Conservation (phyloP, 2,888 invertebrate species). For the Phyllotreta striolata region DNA sequence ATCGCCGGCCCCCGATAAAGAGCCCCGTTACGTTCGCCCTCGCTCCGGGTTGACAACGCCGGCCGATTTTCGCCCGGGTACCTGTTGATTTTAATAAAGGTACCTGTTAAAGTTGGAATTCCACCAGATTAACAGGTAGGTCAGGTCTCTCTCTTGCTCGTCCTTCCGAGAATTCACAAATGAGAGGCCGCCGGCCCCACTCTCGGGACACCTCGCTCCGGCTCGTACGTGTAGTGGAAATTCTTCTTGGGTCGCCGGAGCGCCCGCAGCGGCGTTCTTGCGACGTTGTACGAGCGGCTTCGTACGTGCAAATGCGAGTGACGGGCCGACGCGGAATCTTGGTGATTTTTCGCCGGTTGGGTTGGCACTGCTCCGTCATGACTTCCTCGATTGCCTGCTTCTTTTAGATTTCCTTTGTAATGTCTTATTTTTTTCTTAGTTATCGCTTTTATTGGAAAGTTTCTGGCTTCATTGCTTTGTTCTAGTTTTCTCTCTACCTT, state of each 20-base stretch:
- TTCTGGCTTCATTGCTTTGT: too few relatives aligned
- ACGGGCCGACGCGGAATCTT: too few relatives aligned
- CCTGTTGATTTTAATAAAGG: conserved; percentile 40
- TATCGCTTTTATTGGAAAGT: too few relatives aligned
- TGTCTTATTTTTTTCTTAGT: too few relatives aligned
- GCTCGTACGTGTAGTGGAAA: conserved; percentile 44
- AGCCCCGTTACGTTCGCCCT: conserved; percentile 24
- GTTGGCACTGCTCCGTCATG: too few relatives aligned
- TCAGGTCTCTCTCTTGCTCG: conserved; percentile 40
- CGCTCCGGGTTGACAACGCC: conserved; percentile 23
- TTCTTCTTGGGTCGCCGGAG: conserved; percentile 26
- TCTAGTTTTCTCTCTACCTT: too few relatives aligned
- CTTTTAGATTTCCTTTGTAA: too few relatives aligned
- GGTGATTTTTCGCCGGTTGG: too few relatives aligned
- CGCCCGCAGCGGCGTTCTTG: neutral
- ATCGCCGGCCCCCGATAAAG: conserved; percentile 16
- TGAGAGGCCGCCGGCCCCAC: conserved; percentile 44
- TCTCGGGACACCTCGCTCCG: conserved; percentile 13
- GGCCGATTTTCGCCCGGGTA: conserved; percentile 29
- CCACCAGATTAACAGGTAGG: conserved; percentile 45
- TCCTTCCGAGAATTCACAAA: conserved; percentile 49
- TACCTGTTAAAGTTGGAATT: conserved; percentile 48
- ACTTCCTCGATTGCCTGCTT: too few relatives aligned
- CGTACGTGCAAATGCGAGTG: too few relatives aligned
- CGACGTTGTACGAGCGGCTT: too few relatives aligned